These are phyloP conservation scores for Pandemis corylana DNA, from an alignment of 2,888 invertebrate genomes.

Conservation along the genomic window DNA sequence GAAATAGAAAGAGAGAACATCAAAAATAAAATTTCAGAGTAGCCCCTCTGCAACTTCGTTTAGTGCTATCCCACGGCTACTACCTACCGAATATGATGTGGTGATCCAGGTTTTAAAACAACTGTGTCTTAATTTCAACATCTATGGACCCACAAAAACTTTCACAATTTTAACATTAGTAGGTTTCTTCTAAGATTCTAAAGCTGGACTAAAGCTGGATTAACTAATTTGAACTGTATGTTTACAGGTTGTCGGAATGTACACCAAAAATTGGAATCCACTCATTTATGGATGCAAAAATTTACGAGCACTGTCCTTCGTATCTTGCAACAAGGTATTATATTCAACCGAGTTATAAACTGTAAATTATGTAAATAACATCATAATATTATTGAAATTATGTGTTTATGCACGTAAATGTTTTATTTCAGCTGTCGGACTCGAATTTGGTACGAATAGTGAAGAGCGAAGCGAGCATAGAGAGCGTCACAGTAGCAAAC, in stretches of 20 bases:
- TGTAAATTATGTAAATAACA: background rate
- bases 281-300: slow-evolving; percentile 79
- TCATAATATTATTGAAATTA: background rate
- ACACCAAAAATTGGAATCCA: slow-evolving; percentile 82
- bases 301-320: slow-evolving; percentile 76
- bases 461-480: slow-evolving; percentile 67
- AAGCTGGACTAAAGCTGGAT: too few relatives aligned
- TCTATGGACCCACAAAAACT: too few relatives aligned
- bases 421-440: slow-evolving; percentile 67
- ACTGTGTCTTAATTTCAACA: too few relatives aligned
- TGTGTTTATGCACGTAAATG: background rate
- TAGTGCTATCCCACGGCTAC: too few relatives aligned
- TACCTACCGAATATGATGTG: too few relatives aligned
- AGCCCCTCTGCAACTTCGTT: too few relatives aligned
- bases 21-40: too few relatives aligned
- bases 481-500: slow-evolving; percentile 68
- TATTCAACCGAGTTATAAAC: background rate
- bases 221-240: background rate
- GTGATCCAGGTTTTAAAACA: too few relatives aligned
- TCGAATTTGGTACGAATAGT: slow-evolving; percentile 72
- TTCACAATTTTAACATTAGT: too few relatives aligned
- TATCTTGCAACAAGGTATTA: slow-evolving; percentile 77
- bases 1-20: too few relatives aligned
- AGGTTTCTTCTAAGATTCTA: too few relatives aligned
- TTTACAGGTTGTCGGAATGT: slow-evolving; percentile 73